Conservation (phyloP, 2,797 vertebrate genomes). For the Avahi laniger region DNA sequence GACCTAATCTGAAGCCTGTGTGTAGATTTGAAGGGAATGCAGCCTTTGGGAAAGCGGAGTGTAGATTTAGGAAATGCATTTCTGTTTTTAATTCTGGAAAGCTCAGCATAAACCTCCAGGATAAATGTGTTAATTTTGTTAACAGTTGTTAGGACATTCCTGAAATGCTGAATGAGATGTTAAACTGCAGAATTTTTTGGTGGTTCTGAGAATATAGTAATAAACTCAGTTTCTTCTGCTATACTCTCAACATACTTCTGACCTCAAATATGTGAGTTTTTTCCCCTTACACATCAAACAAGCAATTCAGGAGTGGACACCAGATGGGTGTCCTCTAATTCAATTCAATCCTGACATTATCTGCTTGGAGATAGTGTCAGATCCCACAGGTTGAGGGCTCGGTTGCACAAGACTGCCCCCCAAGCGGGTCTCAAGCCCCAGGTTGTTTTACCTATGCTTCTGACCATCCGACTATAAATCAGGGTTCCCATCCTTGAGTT, state of each 20-base stretch:
- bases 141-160: not conserved
- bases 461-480: not conserved
- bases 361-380: not conserved
- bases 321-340: not conserved
- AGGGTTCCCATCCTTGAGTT: not conserved
- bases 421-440: not conserved
- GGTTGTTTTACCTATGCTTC: not conserved
- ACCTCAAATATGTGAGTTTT: not conserved
- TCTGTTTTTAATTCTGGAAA: not conserved
- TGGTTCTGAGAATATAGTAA: not conserved
- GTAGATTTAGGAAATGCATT: not conserved
- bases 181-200: not conserved
- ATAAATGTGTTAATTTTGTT: constrained; percentile 27
- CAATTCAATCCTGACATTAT: not conserved
- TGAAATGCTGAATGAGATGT: not conserved
- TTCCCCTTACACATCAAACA: not conserved
- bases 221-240: not conserved
- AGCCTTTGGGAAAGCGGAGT: not conserved
- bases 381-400: not conserved
- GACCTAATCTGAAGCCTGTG: constrained; percentile 30
- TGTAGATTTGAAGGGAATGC: not conserved
- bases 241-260: not conserved
- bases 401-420: not conserved
- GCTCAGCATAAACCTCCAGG: not conserved
- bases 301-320: not conserved